Evolutionary conservation across 2,888 invertebrate genomes (phyloP).

Genomic region (Dichetophora obliterata): DNA sequence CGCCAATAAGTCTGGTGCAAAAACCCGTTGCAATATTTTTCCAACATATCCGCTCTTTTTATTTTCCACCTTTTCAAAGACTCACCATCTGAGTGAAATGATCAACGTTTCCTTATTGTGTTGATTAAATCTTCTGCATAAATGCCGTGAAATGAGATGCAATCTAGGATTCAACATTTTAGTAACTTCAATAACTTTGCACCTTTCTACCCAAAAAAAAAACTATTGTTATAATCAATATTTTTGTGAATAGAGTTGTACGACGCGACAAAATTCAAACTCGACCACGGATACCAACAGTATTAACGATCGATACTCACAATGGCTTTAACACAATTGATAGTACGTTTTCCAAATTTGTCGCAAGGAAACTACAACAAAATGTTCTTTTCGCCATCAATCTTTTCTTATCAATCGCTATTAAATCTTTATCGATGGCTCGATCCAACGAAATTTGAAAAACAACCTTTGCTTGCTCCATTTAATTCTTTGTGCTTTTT

Average conservation of each 20-base stretch:
- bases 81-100: not conserved
- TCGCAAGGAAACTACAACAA: not conserved
- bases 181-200: not conserved
- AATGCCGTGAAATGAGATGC: not conserved
- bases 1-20: too few species aligned
- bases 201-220: not conserved
- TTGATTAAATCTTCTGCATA: not conserved
- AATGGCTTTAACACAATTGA: not conserved
- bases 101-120: not conserved
- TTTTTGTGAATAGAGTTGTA: too few species aligned
- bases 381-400: too few species aligned
- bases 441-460: too few species aligned
- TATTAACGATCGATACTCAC: not conserved
- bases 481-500: too few species aligned
- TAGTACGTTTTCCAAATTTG: not conserved
- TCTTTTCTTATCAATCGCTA: too few species aligned
- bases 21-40: too few species aligned
- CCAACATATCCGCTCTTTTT: too few species aligned
- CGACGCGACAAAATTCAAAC: too few species aligned
- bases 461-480: too few species aligned
- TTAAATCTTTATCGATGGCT: too few species aligned
- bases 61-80: not conserved
- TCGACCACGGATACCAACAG: not conserved
- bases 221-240: too few species aligned
- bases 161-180: constrained; percentile 13